Percentiles rank a stretch among this genome's conserved stretches.
phyloP scores from a whole-genome alignment of 2,888 invertebrate species.

The Myopa testacea region DNA sequence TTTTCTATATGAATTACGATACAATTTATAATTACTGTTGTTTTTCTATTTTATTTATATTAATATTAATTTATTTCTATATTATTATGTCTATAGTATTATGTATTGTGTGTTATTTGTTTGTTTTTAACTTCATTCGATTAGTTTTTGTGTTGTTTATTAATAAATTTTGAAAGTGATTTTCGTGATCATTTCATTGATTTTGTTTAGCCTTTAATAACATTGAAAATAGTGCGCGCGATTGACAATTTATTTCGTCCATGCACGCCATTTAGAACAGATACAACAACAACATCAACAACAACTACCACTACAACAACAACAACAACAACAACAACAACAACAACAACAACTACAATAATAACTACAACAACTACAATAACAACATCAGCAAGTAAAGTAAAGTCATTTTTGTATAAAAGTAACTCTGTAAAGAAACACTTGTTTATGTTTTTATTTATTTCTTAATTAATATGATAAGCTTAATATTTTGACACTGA shows the following conservation, averaged over 20 bases:
- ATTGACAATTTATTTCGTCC: constrained; percentile 8
- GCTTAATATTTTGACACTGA: constrained; percentile 6
- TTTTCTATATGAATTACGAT: background rate
- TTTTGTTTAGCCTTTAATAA: background rate
- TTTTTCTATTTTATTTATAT: background rate
- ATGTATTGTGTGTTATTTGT: too few species aligned
- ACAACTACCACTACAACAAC: too few species aligned
- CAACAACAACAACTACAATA: background rate
- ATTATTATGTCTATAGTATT: background rate
- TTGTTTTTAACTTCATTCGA: constrained; percentile 45
- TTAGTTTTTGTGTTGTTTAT: constrained; percentile 25
- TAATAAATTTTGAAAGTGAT: constrained; percentile 51
- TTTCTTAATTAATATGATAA: constrained; percentile 5
- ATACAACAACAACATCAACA: background rate
- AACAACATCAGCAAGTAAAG: background rate
- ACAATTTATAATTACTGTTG: too few species aligned
- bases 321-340: background rate
- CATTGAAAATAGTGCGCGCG: constrained; percentile 1
- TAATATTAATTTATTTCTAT: background rate
- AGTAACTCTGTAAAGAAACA: too few species aligned
- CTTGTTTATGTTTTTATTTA: background rate
- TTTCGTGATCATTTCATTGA: constrained; percentile 32
- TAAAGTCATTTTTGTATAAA: background rate
- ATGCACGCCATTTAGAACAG: background rate
- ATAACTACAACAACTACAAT: background rate